A percentile compares a stretch with the other conserved stretches of the same genome.
These are phyloP conservation scores for Gonatopus flavifemur DNA, from an alignment of 1,140 invertebrate genomes.

Conservation along the genomic window DNA sequence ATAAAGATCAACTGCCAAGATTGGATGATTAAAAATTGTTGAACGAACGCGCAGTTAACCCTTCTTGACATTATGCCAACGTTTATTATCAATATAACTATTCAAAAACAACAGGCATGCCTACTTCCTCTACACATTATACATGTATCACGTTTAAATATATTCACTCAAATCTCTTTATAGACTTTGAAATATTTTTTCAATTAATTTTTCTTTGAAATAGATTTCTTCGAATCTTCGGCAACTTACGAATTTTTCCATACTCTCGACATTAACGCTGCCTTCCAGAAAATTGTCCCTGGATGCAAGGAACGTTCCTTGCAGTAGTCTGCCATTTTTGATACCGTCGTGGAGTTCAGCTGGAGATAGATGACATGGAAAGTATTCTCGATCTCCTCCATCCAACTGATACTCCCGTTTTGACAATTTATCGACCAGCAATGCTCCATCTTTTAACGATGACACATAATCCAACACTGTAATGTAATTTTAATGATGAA, in stretches of 20 bases:
- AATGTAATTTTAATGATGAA: too few relatives aligned
- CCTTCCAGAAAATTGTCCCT: constrained; percentile 95
- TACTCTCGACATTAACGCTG: constrained; percentile 78
- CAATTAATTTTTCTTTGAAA: too few relatives aligned
- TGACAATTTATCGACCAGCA: constrained; percentile 80
- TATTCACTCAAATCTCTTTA: too few relatives aligned
- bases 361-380: constrained; percentile 82
- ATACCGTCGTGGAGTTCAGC: constrained; percentile 78
- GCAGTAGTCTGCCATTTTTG: constrained; percentile 74
- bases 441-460: constrained; percentile 54
- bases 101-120: background rate
- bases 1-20: too few relatives aligned
- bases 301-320: constrained; percentile 83
- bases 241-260: constrained; percentile 70
- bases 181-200: too few relatives aligned
- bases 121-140: too few relatives aligned
- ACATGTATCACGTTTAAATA: too few relatives aligned
- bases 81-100: too few relatives aligned
- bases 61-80: too few relatives aligned
- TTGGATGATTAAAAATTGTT: too few relatives aligned
- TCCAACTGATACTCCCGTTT: constrained; percentile 67
- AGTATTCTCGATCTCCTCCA: constrained; percentile 68
- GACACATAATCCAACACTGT: constrained; percentile 50
- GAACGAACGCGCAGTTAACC: too few relatives aligned
- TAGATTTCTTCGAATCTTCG: too few relatives aligned